Evolutionary conservation across 37 sponge, comb jelly and placozoan genomes (phyloP), one percentile per base, ranked within the genome.

Genomic region (Cliona cf. orientalis): DNA sequence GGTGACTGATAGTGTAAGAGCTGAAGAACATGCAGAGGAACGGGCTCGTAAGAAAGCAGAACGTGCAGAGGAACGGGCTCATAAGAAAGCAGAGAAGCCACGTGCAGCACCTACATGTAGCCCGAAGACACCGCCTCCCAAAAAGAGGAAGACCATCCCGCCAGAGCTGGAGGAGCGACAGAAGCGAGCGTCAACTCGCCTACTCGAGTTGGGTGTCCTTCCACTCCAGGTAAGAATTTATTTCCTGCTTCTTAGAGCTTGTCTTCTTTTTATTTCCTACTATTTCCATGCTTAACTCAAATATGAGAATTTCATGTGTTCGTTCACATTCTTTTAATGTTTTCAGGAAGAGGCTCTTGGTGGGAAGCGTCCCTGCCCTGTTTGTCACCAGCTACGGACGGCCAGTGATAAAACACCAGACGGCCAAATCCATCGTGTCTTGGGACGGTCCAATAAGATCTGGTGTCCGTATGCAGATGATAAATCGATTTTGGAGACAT

Each of bases 391-490:
- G 42, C 84, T 73, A 0, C 57, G 58, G 38, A 84, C 76, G 22
- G 69, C 75, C 42, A 74, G 39, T 36, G 84, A 75, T 36, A 75
- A 75, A 46, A 84, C 76, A 45, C 84, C 84, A 23, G 76, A 84
- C 34, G 84, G 76, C 58, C 69, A 84, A 60, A 75, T 84, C 39
- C 75, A 75, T 75, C 75, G 76, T 46, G 69, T 84, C 19, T 69
- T 84, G 66, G 84, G 84, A 37, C 75, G 69, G 37, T 84, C 84
- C 26, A 84, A 84, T 69, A 74, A 66, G 69, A 49, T 74, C 69
- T 84, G 84, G 84, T 84, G 84, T 66, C 84, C 84, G 2, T 84
- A 75, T 33, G 67, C 75, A 28, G 84, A 84, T 34, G 69, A 49
- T 41, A 74, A 35, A 38, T 2, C 67, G 2, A 65, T 75, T 34